phyloP scores from a whole-genome alignment of 64 coral and sea anemone genomes.

The Porites lutea region DNA sequence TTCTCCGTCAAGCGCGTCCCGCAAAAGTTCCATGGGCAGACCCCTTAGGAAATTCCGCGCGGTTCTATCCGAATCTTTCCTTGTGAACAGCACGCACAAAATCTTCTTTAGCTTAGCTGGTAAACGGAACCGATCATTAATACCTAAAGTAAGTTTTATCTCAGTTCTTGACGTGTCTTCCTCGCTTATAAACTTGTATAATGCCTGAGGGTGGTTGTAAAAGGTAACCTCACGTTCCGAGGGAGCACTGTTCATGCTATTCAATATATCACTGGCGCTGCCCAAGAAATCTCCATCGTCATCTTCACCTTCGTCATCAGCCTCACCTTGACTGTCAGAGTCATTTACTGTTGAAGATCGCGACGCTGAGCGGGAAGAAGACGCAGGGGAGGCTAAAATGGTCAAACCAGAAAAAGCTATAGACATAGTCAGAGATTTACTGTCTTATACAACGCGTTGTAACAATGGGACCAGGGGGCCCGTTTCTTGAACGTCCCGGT shows the following conservation, averaged over 20 bases:
- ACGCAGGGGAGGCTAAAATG: conserved; percentile 11
- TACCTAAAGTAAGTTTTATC: conserved; percentile 67
- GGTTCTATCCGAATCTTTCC: conserved; percentile 56
- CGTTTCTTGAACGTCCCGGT: no score
- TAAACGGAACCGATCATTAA: conserved; percentile 66
- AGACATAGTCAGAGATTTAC: no score
- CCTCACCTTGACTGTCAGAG: background rate
- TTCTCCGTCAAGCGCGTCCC: conserved; percentile 55
- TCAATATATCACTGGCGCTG: conserved; percentile 44
- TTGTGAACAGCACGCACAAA: conserved; percentile 70
- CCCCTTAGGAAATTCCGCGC: conserved; percentile 65
- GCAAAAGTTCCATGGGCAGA: conserved; percentile 43
- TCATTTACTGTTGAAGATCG: background rate
- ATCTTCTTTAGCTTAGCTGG: conserved; percentile 65
- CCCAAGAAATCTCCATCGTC: conserved; percentile 63
- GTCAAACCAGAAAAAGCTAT: background rate
- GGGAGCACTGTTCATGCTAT: conserved; percentile 20
- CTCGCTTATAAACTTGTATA: conserved; percentile 88
- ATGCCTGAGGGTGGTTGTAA: conserved; percentile 59
- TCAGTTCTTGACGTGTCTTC: conserved; percentile 80
- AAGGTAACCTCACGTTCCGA: conserved; percentile 54
- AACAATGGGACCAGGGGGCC: no score
- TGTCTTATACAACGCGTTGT: no score
- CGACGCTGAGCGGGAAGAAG: background rate
- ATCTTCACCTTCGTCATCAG: conserved; percentile 1